Base-by-base conservation (phyloP, 2,113 vertebrate species). In the Petrocephalus zakoni region DNA sequence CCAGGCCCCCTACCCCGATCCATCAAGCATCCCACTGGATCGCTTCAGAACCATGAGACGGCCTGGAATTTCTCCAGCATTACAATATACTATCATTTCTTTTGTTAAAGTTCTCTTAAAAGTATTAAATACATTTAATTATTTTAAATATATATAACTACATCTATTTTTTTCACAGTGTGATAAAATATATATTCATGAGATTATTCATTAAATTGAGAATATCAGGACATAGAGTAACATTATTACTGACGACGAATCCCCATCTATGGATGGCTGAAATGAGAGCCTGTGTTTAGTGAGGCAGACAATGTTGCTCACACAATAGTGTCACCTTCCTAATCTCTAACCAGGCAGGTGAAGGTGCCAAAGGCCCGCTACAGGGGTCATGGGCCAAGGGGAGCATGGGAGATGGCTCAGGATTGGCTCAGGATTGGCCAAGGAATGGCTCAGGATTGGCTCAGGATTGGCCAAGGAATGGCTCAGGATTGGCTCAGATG, bases 261-360 rank as follows among this genome's bases (percentile, higher is more conserved):
- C 88, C 81, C 89, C 92, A 90, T 85, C 87, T 91, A 88, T 92
- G 90, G 90, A 88, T 90, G 91, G 90, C 92, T 93, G 91, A 93
- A 92, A 91, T 46, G 91, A 87, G 90, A 91, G 90, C 93, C 90
- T 61, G 90, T 90, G 92, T 91, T 89, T 92, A 7, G 83, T 1
- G 5, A 51, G 58, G 8, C 29, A 64, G 90, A 84, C 86, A 89
- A 88, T 88, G 90, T 91, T 86, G 89, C 87, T 91, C 83, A 86
- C 87, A 68, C 19, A 25, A 55, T 13, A 34, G 19, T 15, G 34
- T 8, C 75, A 46, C 29, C 55, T 25, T 88, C 84, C 51, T 68
- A 85, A 68, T 87, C 64, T 88, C 58, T 42, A 34, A 42, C 9
- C 22, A 42, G 53, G 29, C 49, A 88, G 7, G 13, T 34, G 21